phyloP scores from a whole-genome alignment of 2,888 invertebrate species.

The Sympetrum striolatum region DNA sequence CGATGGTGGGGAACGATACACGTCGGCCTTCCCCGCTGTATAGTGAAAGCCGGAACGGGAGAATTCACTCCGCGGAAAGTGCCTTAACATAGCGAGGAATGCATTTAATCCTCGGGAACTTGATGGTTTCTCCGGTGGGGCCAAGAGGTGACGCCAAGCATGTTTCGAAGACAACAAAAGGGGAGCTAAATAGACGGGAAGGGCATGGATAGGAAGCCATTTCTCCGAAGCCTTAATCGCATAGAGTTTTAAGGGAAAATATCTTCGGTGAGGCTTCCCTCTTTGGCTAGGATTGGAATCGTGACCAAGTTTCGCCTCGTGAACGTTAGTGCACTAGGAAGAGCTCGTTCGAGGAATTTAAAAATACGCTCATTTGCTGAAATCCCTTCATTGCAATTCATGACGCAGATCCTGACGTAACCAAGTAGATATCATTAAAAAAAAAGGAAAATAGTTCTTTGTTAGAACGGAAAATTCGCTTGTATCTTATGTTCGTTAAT shows the following conservation, averaged over 20 bases:
- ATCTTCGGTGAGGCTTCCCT: constrained; percentile 14
- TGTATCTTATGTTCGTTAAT: neutral
- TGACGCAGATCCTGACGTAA: neutral
- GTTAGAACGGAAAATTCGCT: neutral
- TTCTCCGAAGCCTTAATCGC: constrained; percentile 14
- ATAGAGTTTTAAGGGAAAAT: constrained; percentile 31
- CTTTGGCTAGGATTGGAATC: constrained; percentile 9
- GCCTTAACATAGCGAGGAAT: neutral
- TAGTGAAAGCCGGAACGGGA: too few species aligned
- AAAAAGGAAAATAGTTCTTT: neutral
- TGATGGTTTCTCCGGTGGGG: neutral
- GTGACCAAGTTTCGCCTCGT: neutral
- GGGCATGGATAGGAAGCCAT: constrained; percentile 10
- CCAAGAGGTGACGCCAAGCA: neutral
- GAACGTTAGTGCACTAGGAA: neutral
- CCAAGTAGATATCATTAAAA: neutral
- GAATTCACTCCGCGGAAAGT: too few species aligned
- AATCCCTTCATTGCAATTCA: neutral
- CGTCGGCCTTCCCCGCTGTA: too few species aligned
- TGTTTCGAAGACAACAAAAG: neutral
- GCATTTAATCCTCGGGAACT: neutral
- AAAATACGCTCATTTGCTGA: neutral
- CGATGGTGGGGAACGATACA: too few species aligned
- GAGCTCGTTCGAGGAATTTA: neutral
- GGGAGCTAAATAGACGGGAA: neutral